These are phyloP conservation scores for Cebus imitator DNA, from an alignment of 2,113 vertebrate genomes.

Conservation along the genomic window DNA sequence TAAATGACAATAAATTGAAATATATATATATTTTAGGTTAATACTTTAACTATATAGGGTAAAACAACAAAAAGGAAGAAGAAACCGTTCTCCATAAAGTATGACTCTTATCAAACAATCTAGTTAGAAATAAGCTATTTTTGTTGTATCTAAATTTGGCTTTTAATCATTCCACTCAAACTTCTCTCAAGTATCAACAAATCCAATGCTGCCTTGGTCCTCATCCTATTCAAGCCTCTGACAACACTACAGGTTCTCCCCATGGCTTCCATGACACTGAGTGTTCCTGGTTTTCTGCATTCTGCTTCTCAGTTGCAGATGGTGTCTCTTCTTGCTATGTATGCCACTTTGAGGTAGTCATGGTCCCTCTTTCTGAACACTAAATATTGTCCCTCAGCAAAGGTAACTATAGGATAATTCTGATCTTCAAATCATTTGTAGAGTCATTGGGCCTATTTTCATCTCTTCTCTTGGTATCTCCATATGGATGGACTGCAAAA, in stretches of 20 bases:
- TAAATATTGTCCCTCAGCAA: neutral
- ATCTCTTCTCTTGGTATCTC: neutral
- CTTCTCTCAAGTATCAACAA: neutral
- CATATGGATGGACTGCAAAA: neutral
- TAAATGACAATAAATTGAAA: neutral
- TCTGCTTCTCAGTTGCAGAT: neutral
- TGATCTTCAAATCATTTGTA: neutral
- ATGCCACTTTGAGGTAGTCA: neutral
- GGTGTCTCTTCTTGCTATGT: neutral
- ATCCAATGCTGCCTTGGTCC: neutral
- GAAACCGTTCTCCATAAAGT: neutral
- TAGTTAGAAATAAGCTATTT: slow-evolving; percentile 39
- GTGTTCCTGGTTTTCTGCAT: neutral
- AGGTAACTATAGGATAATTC: neutral
- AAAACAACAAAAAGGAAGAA: neutral
- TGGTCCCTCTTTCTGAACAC: neutral
- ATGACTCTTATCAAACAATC: neutral
- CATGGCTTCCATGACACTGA: neutral
- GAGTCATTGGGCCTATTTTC: neutral
- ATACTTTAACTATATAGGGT: neutral
- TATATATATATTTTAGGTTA: neutral
- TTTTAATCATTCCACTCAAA: slow-evolving; percentile 23
- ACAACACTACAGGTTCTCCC: neutral
- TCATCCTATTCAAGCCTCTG: neutral
- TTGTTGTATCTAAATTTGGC: neutral